phyloP scores from a whole-genome alignment of 2,113 vertebrate genomes.

The Thalassoma bifasciatum region DNA sequence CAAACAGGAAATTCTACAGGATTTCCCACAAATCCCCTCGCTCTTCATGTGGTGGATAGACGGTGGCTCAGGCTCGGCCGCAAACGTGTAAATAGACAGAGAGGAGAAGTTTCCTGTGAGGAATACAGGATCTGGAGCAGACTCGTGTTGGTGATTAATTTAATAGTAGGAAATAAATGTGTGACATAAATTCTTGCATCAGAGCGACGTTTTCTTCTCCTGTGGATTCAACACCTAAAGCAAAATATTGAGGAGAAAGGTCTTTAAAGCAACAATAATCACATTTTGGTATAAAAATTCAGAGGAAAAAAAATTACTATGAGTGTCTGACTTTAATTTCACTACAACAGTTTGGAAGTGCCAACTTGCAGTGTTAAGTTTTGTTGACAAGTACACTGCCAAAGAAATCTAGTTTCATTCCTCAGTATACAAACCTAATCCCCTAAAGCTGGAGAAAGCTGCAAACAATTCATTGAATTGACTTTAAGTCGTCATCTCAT shows the following conservation, averaged over 20 bases:
- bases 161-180: background rate
- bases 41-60: slow-evolving; percentile 57
- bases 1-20: slow-evolving; percentile 73
- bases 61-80: slow-evolving; percentile 49
- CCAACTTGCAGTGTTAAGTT: background rate
- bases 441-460: slow-evolving; percentile 4
- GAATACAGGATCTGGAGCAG: slow-evolving; percentile 46
- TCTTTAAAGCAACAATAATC: too few species aligned
- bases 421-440: slow-evolving; percentile 7
- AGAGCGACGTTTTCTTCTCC: background rate
- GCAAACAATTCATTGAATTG: background rate
- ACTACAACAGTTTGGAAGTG: too few species aligned
- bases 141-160: slow-evolving; percentile 23
- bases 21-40: slow-evolving; percentile 59
- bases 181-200: background rate
- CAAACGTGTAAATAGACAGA: slow-evolving; percentile 65
- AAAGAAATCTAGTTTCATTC: slow-evolving; percentile 13
- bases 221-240: background rate
- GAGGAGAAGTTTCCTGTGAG: slow-evolving; percentile 34
- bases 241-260: background rate
- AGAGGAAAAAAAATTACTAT: too few species aligned
- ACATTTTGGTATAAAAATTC: too few species aligned
- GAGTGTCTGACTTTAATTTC: too few species aligned
- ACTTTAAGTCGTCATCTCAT: background rate
- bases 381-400: slow-evolving; percentile 12